These are phyloP conservation scores for Rhinoraja longicauda DNA, from an alignment of 2,797 vertebrate genomes.

Conservation along the genomic window DNA sequence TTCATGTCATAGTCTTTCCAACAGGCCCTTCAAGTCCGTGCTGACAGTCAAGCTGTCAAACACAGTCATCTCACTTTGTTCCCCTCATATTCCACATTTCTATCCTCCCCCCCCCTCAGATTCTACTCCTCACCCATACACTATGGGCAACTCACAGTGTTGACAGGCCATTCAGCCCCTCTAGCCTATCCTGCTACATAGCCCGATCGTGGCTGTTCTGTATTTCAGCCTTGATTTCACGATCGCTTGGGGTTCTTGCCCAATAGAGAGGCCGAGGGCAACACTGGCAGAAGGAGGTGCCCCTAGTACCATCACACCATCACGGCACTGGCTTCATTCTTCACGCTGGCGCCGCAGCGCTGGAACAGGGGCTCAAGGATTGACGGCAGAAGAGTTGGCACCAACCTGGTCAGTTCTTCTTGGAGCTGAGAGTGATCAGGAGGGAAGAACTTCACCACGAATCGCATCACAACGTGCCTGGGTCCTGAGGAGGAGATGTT, in stretches of 20 bases:
- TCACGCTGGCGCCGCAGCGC: neutral
- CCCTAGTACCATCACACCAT: too few relatives aligned
- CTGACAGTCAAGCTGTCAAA: too few relatives aligned
- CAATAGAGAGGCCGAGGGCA: neutral
- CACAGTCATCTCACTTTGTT: too few relatives aligned
- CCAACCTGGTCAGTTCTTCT: constrained; percentile 91
- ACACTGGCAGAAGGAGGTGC: neutral
- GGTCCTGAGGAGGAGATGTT: constrained; percentile 62
- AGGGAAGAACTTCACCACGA: constrained; percentile 95
- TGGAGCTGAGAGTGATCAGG: constrained; percentile 85
- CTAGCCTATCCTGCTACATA: neutral
- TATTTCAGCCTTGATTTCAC: neutral
- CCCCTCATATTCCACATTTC: too few relatives aligned
- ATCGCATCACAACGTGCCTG: constrained; percentile 79
- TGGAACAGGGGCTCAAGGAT: neutral
- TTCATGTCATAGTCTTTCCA: too few relatives aligned
- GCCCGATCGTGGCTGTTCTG: neutral
- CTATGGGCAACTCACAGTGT: too few relatives aligned
- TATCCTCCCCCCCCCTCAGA: too few relatives aligned
- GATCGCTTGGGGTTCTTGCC: neutral
- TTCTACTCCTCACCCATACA: too few relatives aligned
- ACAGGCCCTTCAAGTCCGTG: too few relatives aligned
- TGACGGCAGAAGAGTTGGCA: neutral
- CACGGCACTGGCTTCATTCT: neutral
- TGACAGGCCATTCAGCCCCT: neutral